Conservation (phyloP, 1,140 invertebrate species). For the Leucophenga varia region DNA sequence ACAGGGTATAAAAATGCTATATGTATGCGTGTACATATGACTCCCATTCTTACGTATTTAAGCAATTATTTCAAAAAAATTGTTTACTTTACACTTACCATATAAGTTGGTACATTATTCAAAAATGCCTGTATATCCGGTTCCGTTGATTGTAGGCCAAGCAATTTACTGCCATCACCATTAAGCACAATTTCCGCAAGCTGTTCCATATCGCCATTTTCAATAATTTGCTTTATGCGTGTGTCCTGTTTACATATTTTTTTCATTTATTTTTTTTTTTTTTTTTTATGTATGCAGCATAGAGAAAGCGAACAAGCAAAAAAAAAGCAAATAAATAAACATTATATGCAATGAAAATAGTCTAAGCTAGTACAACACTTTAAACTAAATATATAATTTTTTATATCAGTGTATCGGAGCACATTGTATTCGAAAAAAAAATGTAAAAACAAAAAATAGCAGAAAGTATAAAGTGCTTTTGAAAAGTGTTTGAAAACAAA, state of each 20-base stretch:
- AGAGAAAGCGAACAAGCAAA: too few relatives aligned
- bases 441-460: not conserved
- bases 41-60: too few relatives aligned
- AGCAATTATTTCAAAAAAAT: too few relatives aligned
- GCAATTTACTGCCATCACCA: constrained; percentile 77
- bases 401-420: too few relatives aligned
- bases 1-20: too few relatives aligned
- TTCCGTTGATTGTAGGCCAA: constrained; percentile 72
- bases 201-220: constrained; percentile 82
- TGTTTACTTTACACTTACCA: constrained; percentile 64
- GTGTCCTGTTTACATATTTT: constrained; percentile 55
- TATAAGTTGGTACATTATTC: constrained; percentile 85
- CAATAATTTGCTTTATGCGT: constrained; percentile 66
- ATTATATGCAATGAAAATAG: too few relatives aligned
- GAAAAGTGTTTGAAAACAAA: not conserved
- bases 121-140: constrained; percentile 86
- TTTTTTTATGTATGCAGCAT: too few relatives aligned
- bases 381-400: too few relatives aligned
- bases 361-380: too few relatives aligned
- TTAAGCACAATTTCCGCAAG: constrained; percentile 84
- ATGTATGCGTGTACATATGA: too few relatives aligned
- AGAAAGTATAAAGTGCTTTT: not conserved
- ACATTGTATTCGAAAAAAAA: not conserved
- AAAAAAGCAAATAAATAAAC: too few relatives aligned
- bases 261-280: constrained; percentile 8